phyloP scores from a whole-genome alignment of 2,888 invertebrate species.

The Eupithecia dodoneata region DNA sequence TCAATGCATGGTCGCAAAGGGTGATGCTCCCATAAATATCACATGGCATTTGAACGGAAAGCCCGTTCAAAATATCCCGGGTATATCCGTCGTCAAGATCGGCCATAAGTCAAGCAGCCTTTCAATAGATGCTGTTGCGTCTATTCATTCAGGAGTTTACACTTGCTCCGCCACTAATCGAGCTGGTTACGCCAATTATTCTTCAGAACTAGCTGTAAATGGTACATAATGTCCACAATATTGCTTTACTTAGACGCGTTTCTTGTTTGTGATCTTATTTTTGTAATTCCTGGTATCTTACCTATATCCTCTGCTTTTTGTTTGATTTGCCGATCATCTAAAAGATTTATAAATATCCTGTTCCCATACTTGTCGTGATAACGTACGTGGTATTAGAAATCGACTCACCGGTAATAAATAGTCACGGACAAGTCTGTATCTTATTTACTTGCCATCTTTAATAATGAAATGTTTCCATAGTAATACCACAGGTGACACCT shows the following conservation, averaged over 20 bases:
- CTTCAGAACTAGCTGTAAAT: conserved; percentile 87
- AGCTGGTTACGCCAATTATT: conserved; percentile 87
- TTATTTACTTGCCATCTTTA: conserved; percentile 21
- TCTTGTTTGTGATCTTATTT: conserved; percentile 35
- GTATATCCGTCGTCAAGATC: conserved; percentile 84
- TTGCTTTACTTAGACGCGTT: conserved; percentile 34
- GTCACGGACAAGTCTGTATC: conserved; percentile 8
- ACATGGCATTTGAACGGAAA: conserved; percentile 90
- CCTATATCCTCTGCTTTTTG: conserved; percentile 21
- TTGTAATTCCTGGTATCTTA: conserved; percentile 23
- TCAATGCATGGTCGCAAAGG: conserved; percentile 90
- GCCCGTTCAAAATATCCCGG: conserved; percentile 80
- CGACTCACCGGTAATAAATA: not conserved
- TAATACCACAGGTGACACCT: conserved; percentile 91
- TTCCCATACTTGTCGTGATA: conserved; percentile 18
- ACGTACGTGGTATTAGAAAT: conserved; percentile 1
- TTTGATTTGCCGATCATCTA: conserved; percentile 23
- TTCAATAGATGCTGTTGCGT: conserved; percentile 89
- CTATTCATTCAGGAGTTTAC: conserved; percentile 89
- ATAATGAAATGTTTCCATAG: conserved; percentile 67
- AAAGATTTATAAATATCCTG: conserved; percentile 8
- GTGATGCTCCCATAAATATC: conserved; percentile 91
- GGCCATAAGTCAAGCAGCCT: conserved; percentile 87
- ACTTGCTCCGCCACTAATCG: conserved; percentile 88
- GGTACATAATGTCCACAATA: conserved; percentile 76